phyloP scores from a whole-genome alignment of 2,797 vertebrate species.

The Neopelma chrysocephalum region DNA sequence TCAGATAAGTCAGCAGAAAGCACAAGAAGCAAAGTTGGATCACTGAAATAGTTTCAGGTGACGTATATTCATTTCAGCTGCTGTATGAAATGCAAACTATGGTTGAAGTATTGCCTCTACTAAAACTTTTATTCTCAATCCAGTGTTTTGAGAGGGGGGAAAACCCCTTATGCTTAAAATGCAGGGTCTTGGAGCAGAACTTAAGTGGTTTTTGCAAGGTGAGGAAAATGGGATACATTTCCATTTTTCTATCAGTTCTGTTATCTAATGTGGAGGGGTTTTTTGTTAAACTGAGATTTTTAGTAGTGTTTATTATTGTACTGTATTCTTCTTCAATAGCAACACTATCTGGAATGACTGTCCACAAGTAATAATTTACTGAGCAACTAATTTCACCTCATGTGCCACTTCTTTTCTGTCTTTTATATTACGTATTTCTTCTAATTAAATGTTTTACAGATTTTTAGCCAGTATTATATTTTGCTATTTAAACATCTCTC shows the following conservation, averaged over 20 bases:
- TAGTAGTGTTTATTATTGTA: not conserved
- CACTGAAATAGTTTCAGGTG: not conserved
- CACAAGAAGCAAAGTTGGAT: not conserved
- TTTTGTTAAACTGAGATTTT: not conserved
- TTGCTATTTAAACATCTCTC: not conserved
- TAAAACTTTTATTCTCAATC: not conserved
- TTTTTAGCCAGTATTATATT: not conserved
- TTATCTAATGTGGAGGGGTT: accelerated
- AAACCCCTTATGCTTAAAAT: not conserved
- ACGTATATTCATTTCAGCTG: not conserved
- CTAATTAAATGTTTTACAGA: not conserved
- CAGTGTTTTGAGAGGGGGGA: not conserved
- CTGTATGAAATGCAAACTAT: not conserved
- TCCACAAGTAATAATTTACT: not conserved
- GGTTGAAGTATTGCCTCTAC: not conserved
- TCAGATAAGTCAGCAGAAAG: not conserved
- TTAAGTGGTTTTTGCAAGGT: accelerated
- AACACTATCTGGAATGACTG: not conserved
- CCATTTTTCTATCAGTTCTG: not conserved
- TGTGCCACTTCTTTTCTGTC: not conserved
- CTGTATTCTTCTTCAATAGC: not conserved
- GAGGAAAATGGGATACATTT: not conserved
- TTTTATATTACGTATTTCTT: not conserved
- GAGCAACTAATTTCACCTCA: not conserved
- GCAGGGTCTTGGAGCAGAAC: not conserved